These are phyloP conservation scores for Thera britannica DNA, from an alignment of 2,888 invertebrate species.

Conservation along the genomic window DNA sequence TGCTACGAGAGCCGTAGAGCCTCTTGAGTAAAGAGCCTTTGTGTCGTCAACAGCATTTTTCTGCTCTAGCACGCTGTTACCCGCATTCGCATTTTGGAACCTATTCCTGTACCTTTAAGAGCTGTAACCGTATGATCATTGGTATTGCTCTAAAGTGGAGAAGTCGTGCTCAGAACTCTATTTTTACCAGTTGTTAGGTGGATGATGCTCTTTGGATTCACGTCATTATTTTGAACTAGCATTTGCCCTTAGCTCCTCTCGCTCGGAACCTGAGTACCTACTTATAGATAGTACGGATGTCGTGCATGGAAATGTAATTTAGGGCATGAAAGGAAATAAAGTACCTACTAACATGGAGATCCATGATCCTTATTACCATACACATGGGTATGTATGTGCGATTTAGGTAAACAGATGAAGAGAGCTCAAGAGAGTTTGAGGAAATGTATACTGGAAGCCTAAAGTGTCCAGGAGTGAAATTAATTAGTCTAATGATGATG, in stretches of 20 bases:
- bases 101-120: background rate
- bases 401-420: too few species aligned
- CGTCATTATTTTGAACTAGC: conserved; percentile 23
- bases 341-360: too few species aligned
- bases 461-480: too few species aligned
- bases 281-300: background rate
- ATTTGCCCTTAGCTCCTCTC: background rate
- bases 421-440: too few species aligned
- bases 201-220: conserved; percentile 20
- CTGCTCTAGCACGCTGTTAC: conserved; percentile 13
- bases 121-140: background rate
- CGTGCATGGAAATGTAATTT: too few species aligned
- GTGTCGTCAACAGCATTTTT: conserved; percentile 28
- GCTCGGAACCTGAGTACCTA: background rate
- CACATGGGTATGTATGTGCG: too few species aligned
- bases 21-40: conserved; percentile 29
- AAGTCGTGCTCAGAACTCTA: conserved; percentile 21
- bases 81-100: background rate
- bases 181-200: conserved; percentile 25
- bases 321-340: too few species aligned
- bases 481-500: too few species aligned
- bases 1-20: conserved; percentile 13
- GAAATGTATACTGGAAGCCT: too few species aligned
- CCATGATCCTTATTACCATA: too few species aligned
- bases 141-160: background rate